phyloP scores from a whole-genome alignment of 2,797 vertebrate genomes.

The Anomalospiza imberbis region DNA sequence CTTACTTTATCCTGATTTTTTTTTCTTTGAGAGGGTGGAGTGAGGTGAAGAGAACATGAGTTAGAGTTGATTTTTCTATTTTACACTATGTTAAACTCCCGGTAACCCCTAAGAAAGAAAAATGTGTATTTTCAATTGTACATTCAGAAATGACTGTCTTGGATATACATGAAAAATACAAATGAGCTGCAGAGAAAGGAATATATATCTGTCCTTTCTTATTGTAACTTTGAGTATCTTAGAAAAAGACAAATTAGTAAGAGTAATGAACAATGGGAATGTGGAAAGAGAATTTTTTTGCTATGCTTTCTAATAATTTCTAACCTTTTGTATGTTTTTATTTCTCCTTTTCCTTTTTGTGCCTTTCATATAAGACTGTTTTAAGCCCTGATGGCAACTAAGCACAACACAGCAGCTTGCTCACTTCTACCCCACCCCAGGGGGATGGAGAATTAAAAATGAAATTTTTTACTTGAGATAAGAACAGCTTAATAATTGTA shows the following conservation, averaged over 20 bases:
- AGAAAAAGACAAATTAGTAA: neutral
- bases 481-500: neutral
- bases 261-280: neutral
- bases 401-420: neutral
- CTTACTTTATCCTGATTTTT: constrained; percentile 14
- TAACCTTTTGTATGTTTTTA: neutral
- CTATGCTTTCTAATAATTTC: neutral
- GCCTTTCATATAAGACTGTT: neutral
- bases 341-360: neutral
- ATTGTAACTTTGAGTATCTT: neutral
- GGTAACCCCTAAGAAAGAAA: constrained; percentile 32
- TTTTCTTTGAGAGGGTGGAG: neutral
- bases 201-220: neutral
- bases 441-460: neutral
- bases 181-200: neutral
- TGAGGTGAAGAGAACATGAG: constrained; percentile 33
- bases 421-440: neutral
- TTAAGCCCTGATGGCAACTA: neutral
- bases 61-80: constrained; percentile 4
- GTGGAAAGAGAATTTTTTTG: neutral
- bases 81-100: constrained; percentile 23
- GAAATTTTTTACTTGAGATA: neutral
- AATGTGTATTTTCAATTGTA: neutral
- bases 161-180: neutral
- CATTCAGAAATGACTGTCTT: neutral